Conservation (phyloP, 1,140 invertebrate genomes). For the Leptopilina boulardi region DNA sequence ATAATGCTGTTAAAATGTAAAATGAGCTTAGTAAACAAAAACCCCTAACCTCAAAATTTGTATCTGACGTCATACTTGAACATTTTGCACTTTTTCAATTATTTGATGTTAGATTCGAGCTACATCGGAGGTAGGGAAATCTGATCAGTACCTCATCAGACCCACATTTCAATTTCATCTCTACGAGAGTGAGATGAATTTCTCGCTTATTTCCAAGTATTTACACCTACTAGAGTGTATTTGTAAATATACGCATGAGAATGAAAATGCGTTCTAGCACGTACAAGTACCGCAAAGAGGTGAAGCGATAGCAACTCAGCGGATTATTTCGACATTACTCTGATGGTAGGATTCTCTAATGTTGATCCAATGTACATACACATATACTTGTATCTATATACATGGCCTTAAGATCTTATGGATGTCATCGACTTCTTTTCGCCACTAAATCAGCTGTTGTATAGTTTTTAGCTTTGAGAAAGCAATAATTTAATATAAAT, state of each 20-base stretch:
- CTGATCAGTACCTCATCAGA: too few species aligned
- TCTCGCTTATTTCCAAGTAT: not conserved
- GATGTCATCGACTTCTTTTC: conserved; percentile 52
- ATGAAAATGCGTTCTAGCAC: conserved; percentile 38
- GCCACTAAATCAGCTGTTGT: conserved; percentile 44
- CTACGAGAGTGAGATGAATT: not conserved
- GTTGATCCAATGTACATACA: conserved; percentile 50
- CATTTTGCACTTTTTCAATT: too few species aligned
- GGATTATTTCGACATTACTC: conserved; percentile 64
- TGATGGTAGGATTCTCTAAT: conserved; percentile 62
- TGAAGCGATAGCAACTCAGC: conserved; percentile 62
- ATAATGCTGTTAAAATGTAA: too few species aligned
- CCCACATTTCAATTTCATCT: too few species aligned
- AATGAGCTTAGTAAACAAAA: too few species aligned
- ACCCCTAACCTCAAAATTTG: too few species aligned
- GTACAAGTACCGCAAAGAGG: conserved; percentile 50
- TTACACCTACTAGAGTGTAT: not conserved
- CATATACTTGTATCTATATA: conserved; percentile 40
- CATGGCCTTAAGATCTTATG: conserved; percentile 39
- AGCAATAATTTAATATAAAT: conserved; percentile 2
- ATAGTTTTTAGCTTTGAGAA: conserved; percentile 38
- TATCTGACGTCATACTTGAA: too few species aligned
- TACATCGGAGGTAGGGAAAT: too few species aligned
- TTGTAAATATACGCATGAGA: not conserved
- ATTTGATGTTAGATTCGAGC: too few species aligned